Base-by-base conservation (phyloP, 2,113 vertebrate species). In the Chaetorhynchus papuensis region DNA sequence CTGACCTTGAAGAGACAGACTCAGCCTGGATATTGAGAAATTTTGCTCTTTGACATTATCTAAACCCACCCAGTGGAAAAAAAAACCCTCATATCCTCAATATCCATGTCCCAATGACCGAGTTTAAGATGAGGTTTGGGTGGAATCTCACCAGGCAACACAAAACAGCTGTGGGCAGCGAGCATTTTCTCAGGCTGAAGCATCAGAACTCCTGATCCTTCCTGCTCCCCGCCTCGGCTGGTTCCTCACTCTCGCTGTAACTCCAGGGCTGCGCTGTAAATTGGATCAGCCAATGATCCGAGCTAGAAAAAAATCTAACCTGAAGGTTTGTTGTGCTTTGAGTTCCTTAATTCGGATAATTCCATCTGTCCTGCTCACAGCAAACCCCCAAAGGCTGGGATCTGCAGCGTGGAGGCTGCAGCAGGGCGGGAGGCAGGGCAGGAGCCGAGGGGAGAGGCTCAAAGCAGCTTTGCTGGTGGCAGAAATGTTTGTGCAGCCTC, bases 261-360 rank as follows among this genome's bases (percentile, higher is more conserved):
- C 15, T 1, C 64, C 13, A 49, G 42, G 28, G 27, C 87, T 59
- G 30, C 2, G 23, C 74, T 8, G 3, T 12, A 68, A 93, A 93
- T 82, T 52, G 92, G 70, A 94, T 90, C 81, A 75, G 78, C 1
- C 6, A 75, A 56, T 41, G 70, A 96, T 82, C 52, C 2, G 1
- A 79, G 84, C 64, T 70, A 16, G 19, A 37, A 72, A 85, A 85
- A 90, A 39, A 83, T 1, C 28, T 3, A 57, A 85, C 66, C 82
- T 49, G 75, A 76, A 90, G 87, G 75, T 90, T 71, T 93, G 65
- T 35, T 76, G 75, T 85, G 90, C 85, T 93, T 74, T 13, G 85
- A 65, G 61, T 61, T 65, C 61, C 66, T 83, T 83, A 94, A 93
- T 84, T 74, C 0, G 0, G 77, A 26, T 95, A 94, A 94, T 93